Conservation (phyloP, 2,797 vertebrate genomes). For the Phyllotis vaccarum region DNA sequence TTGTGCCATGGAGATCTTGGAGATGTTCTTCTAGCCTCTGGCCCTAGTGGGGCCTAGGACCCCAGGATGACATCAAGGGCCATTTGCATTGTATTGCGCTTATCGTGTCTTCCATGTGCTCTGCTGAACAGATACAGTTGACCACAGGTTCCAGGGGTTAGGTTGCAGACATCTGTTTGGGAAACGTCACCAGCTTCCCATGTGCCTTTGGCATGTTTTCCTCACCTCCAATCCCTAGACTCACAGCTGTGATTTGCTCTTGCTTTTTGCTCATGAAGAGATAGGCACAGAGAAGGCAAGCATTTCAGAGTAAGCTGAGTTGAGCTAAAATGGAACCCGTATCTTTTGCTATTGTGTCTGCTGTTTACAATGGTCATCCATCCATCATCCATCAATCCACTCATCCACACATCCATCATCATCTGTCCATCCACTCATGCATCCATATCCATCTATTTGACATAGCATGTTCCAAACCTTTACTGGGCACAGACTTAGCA, state of each 20-base stretch:
- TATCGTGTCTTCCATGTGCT: neutral
- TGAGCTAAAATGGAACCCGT: neutral
- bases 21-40: neutral
- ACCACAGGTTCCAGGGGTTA: neutral
- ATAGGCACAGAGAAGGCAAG: neutral
- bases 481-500: neutral
- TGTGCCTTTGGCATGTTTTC: neutral
- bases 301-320: fast-evolving
- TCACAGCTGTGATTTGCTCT: too few relatives aligned
- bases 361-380: neutral
- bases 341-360: fast-evolving
- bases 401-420: neutral
- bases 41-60: neutral
- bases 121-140: neutral
- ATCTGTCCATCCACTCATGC: neutral
- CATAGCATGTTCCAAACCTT: too few relatives aligned
- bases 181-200: neutral
- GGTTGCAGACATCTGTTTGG: neutral
- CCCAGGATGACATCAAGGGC: too few relatives aligned
- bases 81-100: neutral
- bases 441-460: neutral
- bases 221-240: neutral
- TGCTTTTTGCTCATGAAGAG: neutral
- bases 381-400: neutral
- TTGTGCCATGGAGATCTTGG: fast-evolving